Evolutionary conservation across 1,140 invertebrate genomes (phyloP).

Genomic region (Neotoxoptera formosana): DNA sequence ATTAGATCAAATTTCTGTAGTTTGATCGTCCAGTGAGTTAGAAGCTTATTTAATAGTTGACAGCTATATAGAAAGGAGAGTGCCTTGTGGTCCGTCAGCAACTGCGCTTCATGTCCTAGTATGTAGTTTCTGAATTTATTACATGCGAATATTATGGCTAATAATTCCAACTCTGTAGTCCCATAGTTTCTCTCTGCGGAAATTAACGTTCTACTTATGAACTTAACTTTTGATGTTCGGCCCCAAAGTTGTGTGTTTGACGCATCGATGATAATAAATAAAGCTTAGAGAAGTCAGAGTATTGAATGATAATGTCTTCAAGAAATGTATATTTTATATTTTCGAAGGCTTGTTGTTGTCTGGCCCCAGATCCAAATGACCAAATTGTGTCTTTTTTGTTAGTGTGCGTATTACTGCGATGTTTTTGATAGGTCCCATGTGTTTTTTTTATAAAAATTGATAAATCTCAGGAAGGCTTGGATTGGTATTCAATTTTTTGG

Average conservation of each 20-base stretch:
- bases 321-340: background rate
- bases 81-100: background rate
- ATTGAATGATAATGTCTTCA: slow-evolving; percentile 50
- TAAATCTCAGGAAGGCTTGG: background rate
- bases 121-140: background rate
- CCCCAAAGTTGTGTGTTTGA: background rate
- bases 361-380: background rate
- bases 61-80: background rate
- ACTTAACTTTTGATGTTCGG: background rate
- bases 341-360: background rate
- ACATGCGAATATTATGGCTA: background rate
- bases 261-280: background rate
- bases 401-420: background rate
- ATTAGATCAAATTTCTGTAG: background rate
- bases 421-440: background rate
- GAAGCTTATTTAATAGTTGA: background rate
- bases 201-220: background rate
- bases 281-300: slow-evolving; percentile 48
- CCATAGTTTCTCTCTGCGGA: background rate
- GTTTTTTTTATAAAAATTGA: background rate
- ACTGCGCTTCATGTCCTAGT: background rate
- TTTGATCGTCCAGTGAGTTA: background rate
- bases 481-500: background rate
- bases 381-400: too few species aligned
- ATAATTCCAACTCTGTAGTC: background rate